Evolutionary conservation across 1,140 invertebrate genomes (phyloP).

Genomic region (Sitodiplosis mosellana): DNA sequence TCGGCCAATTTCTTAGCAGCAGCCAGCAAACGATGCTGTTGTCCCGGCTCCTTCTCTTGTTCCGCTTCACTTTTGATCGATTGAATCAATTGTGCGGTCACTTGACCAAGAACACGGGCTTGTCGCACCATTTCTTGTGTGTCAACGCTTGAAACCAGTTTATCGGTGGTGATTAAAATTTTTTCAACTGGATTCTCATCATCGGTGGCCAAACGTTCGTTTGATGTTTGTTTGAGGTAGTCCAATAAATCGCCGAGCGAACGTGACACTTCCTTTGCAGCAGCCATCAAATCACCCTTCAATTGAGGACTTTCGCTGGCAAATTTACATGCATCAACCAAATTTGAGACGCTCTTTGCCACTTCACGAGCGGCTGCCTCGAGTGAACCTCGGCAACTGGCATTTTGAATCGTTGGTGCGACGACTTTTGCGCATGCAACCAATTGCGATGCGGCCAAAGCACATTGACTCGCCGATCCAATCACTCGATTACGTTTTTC

Average conservation of each 20-base stretch:
- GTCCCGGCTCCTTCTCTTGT: slow-evolving; percentile 66
- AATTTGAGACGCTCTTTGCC: slow-evolving; percentile 72
- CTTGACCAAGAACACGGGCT: slow-evolving; percentile 78
- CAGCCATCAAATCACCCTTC: slow-evolving; percentile 57
- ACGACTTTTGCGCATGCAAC: slow-evolving; percentile 95
- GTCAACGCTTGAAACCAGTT: slow-evolving; percentile 70
- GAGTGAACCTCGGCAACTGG: slow-evolving; percentile 85
- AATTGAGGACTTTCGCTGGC: slow-evolving; percentile 41
- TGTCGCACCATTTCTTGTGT: slow-evolving; percentile 88
- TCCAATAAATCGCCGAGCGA: slow-evolving; percentile 80
- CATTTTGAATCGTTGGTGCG: slow-evolving; percentile 66
- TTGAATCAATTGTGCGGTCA: slow-evolving; percentile 79
- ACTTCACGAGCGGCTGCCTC: slow-evolving; percentile 86
- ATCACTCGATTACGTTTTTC: slow-evolving; percentile 76
- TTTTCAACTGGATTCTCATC: slow-evolving; percentile 69
- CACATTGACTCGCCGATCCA: slow-evolving; percentile 87
- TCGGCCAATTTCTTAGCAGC: slow-evolving; percentile 87
- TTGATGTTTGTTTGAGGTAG: slow-evolving; percentile 56
- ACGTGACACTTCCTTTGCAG: slow-evolving; percentile 74
- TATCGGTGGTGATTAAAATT: slow-evolving; percentile 79
- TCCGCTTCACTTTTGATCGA: slow-evolving; percentile 88
- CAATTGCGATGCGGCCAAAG: slow-evolving; percentile 89
- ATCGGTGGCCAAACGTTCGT: slow-evolving; percentile 35
- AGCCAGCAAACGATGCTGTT: slow-evolving; percentile 73
- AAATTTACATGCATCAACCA: slow-evolving; percentile 73